phyloP scores from a whole-genome alignment of 2,797 vertebrate species.

The Triplophysa yarkandensis region DNA sequence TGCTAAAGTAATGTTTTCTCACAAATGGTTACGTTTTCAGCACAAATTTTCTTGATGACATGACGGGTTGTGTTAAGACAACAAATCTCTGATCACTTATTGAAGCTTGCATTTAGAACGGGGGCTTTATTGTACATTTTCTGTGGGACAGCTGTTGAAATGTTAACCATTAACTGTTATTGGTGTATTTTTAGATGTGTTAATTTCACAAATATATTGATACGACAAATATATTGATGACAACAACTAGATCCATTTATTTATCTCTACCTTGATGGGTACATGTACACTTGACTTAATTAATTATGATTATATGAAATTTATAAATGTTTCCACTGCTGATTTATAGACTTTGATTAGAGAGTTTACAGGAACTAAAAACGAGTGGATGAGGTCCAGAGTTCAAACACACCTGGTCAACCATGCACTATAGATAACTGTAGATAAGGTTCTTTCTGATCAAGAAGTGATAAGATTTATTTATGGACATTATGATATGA shows the following conservation, averaged over 20 bases:
- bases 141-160: not conserved
- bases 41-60: not conserved
- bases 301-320: not conserved
- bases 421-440: not conserved
- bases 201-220: not conserved
- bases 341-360: constrained; percentile 29
- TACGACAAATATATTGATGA: not conserved
- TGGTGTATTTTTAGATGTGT: not conserved
- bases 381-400: constrained; percentile 15
- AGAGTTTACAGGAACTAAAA: not conserved
- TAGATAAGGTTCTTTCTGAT: constrained; percentile 11
- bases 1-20: not conserved
- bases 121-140: not conserved
- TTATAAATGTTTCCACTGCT: not conserved
- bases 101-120: not conserved
- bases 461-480: constrained; percentile 7
- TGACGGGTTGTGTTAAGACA: not conserved
- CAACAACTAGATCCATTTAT: not conserved
- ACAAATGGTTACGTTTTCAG: not conserved
- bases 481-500: not conserved
- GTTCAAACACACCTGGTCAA: constrained; percentile 20
- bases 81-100: not conserved
- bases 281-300: not conserved
- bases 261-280: constrained; percentile 15
- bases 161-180: not conserved